Evolutionary conservation across 1,140 invertebrate genomes (phyloP), one percentile per base, ranked within the genome.

Genomic region (Neelides sp.): DNA sequence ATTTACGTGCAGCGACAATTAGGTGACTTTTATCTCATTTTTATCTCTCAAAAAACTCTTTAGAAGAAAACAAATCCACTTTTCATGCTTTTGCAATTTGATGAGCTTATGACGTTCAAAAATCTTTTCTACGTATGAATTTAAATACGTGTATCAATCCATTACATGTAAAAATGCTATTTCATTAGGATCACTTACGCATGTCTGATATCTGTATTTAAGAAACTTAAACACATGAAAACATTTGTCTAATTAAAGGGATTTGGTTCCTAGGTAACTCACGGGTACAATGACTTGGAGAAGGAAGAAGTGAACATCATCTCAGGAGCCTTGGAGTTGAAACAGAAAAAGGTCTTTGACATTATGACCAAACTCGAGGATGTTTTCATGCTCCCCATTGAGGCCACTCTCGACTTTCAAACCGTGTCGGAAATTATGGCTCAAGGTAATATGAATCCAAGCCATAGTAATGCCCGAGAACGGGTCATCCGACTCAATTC

Each of bases 241-340:
- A n/a, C n/a, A n/a, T n/a, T n/a, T n/a, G n/a, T n/a, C n/a, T n/a
- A n/a, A n/a, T n/a, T n/a, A n/a, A n/a, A n/a, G n/a, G n/a, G n/a
- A n/a, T n/a, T 5, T 24, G 27, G 10, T n/a, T 42, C n/a, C 22
- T 52, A 65, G 64, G 65, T 68, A 13, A 68, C 65, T 15, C 55
- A 67, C 32, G 66, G 61, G 12, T 57, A 62, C 30, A 69, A 69
- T 59, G 69, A 74, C 48, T 61, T 77, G 23, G 66, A 72, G 57
- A 71, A 70, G 27, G 74, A 75, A 52, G 76, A 78, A 64, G 67
- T 76, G 23, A 75, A 77, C 49, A 78, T 78, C 22, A 78, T 78
- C 50, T 66, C 71, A 20, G 76, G 76, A 22, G 76, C 76, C 8
- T 63, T 78, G 23, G 68, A 73, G 50, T 63, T 78, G 24, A 71